phyloP scores from a whole-genome alignment of 2,797 vertebrate species.

The Spizella passerina region DNA sequence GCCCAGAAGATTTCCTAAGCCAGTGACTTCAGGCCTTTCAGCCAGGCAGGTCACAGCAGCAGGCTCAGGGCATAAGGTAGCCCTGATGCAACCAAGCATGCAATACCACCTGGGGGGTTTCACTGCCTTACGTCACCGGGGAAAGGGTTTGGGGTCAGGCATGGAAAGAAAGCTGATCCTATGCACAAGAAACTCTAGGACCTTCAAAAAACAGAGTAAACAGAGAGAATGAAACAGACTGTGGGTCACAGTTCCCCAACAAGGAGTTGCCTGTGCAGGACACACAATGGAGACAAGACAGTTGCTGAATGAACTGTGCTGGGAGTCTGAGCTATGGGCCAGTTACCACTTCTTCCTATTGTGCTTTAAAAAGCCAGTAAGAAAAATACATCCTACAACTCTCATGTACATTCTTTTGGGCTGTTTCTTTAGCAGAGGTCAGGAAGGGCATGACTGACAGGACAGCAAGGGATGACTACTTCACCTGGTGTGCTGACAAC shows the following conservation, averaged over 20 bases:
- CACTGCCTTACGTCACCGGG: not conserved
- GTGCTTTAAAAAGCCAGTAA: not conserved
- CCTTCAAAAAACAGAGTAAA: not conserved
- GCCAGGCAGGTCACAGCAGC: not conserved
- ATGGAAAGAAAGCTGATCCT: not conserved
- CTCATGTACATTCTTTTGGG: rapidly evolving
- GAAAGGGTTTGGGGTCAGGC: not conserved
- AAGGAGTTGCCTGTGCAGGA: not conserved
- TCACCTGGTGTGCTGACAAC: not conserved
- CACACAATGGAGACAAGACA: not conserved
- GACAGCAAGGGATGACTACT: not conserved
- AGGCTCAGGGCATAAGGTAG: not conserved
- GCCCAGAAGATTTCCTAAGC: not conserved
- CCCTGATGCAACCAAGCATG: not conserved
- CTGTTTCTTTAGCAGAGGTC: not conserved
- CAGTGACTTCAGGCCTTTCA: not conserved
- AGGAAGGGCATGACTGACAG: not conserved
- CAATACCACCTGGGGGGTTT: not conserved
- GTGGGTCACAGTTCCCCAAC: not conserved
- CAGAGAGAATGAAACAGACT: not conserved
- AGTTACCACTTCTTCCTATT: not conserved
- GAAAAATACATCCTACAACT: not conserved
- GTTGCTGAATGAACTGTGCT: not conserved
- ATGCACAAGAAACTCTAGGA: not conserved
- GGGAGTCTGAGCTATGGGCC: not conserved